These are phyloP conservation scores for Phrynocephalus vlangalii DNA, from an alignment of 2,797 vertebrate species.

Conservation along the genomic window DNA sequence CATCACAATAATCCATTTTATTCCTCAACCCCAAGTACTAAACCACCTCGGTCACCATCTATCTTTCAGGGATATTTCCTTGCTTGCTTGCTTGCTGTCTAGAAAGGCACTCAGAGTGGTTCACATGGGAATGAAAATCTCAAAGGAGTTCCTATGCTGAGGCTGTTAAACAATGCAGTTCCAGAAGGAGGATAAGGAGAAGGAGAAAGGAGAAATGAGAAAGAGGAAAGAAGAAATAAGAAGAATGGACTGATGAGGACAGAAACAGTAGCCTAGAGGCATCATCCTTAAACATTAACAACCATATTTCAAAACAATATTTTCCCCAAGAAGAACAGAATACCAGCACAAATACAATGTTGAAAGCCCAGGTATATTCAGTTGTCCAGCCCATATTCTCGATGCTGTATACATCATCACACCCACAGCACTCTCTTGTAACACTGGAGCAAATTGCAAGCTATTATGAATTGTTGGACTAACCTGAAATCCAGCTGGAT, in stretches of 20 bases:
- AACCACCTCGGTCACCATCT: neutral
- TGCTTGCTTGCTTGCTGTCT: neutral
- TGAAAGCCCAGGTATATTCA: neutral
- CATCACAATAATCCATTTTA: neutral
- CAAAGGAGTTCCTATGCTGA: neutral
- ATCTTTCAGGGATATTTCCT: neutral
- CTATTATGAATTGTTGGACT: neutral
- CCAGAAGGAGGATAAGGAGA: neutral
- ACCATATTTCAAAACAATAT: neutral
- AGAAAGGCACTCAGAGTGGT: neutral
- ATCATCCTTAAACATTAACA: neutral
- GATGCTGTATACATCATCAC: neutral
- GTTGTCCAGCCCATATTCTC: neutral
- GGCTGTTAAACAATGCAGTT: neutral
- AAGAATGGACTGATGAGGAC: neutral
- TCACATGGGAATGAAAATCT: neutral
- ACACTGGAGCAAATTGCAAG: constrained; percentile 3
- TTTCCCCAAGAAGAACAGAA: neutral
- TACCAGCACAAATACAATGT: constrained; percentile 17
- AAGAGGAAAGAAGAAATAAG: too few species aligned
- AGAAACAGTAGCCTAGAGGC: neutral
- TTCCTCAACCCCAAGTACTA: neutral
- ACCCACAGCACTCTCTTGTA: neutral
- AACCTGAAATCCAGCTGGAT: constrained; percentile 47
- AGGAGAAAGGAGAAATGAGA: too few species aligned